A percentile compares a stretch with the other conserved stretches of the same genome.
Evolutionary conservation across 2,797 vertebrate species (phyloP).

Genomic region (Cynopterus sphinx): DNA sequence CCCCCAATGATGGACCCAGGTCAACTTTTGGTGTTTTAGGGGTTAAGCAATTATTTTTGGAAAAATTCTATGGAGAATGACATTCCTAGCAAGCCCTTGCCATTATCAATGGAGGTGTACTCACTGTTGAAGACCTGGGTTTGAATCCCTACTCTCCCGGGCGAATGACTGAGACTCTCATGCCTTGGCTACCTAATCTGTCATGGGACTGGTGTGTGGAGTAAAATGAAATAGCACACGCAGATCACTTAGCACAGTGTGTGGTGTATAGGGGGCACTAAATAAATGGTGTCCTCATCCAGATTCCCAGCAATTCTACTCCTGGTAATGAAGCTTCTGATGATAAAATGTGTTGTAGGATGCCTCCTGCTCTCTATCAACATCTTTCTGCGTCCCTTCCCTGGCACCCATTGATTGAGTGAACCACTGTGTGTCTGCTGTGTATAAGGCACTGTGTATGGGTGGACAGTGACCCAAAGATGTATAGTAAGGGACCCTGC

Average conservation of each 20-base stretch:
- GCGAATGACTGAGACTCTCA: not conserved
- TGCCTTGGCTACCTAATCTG: not conserved
- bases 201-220: not conserved
- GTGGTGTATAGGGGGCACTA: too few species aligned
- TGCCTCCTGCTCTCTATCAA: not conserved
- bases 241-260: not conserved
- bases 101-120: not conserved
- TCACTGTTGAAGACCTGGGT: not conserved
- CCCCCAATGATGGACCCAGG: not conserved
- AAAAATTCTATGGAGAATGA: not conserved
- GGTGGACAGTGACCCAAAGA: not conserved
- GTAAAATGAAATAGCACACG: not conserved
- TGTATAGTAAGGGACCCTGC: too few species aligned
- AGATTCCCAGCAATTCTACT: not conserved
- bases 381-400: not conserved
- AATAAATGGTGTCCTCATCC: not conserved
- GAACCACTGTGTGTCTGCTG: not conserved
- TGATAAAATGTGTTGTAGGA: not conserved
- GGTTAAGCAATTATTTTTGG: not conserved
- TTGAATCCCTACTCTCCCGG: not conserved
- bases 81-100: not conserved
- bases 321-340: not conserved
- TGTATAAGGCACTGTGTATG: not conserved
- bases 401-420: not conserved
- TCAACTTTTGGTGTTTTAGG: not conserved